Conservation (phyloP, 2,888 invertebrate species). For the Sphaerophoria rueppellii region DNA sequence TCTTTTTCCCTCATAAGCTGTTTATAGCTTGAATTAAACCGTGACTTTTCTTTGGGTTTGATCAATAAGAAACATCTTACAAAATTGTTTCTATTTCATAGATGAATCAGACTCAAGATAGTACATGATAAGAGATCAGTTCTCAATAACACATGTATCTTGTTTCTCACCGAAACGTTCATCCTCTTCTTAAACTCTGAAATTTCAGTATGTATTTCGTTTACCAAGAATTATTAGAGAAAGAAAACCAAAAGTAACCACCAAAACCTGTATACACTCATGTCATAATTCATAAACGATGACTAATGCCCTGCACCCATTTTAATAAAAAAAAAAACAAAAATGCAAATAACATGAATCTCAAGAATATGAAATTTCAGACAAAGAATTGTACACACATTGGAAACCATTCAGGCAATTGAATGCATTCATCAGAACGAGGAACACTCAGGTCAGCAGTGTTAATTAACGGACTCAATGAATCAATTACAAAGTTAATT, state of each 20-base stretch:
- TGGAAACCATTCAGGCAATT: background rate
- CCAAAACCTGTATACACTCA: no score
- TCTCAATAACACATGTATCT: no score
- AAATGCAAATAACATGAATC: background rate
- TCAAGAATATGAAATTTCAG: slow-evolving; percentile 26
- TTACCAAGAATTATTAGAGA: background rate
- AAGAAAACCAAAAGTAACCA: background rate
- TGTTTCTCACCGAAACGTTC: no score
- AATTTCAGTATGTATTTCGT: no score
- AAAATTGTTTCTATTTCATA: no score
- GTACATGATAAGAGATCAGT: no score
- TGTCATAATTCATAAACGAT: slow-evolving; percentile 15
- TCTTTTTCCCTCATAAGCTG: no score
- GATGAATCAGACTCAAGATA: no score
- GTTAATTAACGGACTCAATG: slow-evolving; percentile 42
- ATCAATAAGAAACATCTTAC: no score
- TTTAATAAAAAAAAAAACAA: background rate
- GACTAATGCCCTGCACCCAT: slow-evolving; percentile 34
- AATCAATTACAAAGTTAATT: slow-evolving; percentile 27
- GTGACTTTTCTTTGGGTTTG: no score
- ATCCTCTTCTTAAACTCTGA: no score
- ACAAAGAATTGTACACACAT: slow-evolving; percentile 7
- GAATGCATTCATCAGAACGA: slow-evolving; percentile 7
- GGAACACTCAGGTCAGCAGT: slow-evolving; percentile 42
- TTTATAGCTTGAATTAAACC: no score